Percentiles rank a stretch among this genome's conserved stretches.
phyloP scores from a whole-genome alignment of 2,888 invertebrate genomes.

The Ectobius pallidus region DNA sequence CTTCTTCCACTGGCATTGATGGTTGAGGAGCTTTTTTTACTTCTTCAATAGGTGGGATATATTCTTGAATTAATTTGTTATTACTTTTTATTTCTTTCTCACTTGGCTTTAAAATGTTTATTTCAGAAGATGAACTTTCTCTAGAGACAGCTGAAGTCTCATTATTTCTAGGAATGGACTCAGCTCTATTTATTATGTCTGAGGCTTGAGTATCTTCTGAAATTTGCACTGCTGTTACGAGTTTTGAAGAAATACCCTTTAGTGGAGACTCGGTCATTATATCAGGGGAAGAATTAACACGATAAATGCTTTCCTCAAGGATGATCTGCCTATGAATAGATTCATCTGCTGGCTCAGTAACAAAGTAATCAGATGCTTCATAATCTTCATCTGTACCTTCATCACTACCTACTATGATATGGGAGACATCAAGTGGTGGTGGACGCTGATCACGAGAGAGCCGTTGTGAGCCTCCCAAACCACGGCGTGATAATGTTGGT shows the following conservation, averaged over 20 bases:
- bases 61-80: no score
- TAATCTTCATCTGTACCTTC: conserved; percentile 46
- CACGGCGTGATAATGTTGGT: conserved; percentile 52
- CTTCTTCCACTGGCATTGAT: conserved; percentile 1
- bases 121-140: no score
- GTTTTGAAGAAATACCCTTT: not conserved
- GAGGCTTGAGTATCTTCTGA: not conserved
- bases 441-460: conserved; percentile 52
- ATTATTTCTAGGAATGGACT: not conserved
- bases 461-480: conserved; percentile 50
- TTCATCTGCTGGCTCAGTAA: conserved; percentile 44
- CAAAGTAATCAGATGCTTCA: conserved; percentile 40
- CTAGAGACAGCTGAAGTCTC: not conserved
- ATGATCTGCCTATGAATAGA: conserved; percentile 42
- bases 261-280: conserved; percentile 45
- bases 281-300: conserved; percentile 43
- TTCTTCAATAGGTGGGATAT: not conserved
- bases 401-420: conserved; percentile 48
- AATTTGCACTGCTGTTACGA: not conserved
- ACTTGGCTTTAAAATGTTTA: no score
- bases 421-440: conserved; percentile 52
- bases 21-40: not conserved
- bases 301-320: conserved; percentile 43
- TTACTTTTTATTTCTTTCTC: no score
- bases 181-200: not conserved